Evolutionary conservation across 2,113 vertebrate genomes (phyloP).

Genomic region (Callipepla californica): DNA sequence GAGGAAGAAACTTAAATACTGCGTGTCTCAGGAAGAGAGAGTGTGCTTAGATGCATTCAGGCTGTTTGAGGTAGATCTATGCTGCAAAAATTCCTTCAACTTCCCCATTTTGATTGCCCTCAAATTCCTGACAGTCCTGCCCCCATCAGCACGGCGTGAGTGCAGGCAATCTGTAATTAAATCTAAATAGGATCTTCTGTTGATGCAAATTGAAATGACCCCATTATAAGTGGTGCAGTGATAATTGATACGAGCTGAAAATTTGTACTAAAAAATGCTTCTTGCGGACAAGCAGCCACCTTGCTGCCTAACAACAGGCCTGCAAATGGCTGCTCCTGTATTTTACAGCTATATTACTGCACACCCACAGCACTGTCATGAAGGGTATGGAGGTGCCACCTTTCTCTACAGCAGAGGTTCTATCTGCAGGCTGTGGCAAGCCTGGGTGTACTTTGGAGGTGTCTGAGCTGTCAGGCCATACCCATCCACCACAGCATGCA

Average conservation of each 20-base stretch:
- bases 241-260: not conserved
- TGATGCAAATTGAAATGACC: not conserved
- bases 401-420: not conserved
- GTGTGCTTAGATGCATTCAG: not conserved
- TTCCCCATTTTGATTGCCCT: not conserved
- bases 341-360: not conserved
- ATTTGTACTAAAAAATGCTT: not conserved
- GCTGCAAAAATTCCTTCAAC: not conserved
- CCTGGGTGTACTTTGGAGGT: not conserved
- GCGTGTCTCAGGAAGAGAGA: not conserved
- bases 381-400: not conserved
- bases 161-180: not conserved
- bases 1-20: not conserved
- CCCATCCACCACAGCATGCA: not conserved
- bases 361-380: not conserved
- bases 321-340: not conserved
- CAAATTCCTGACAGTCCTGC: not conserved
- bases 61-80: not conserved
- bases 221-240: not conserved
- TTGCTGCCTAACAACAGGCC: not conserved
- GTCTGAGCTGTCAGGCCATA: not conserved
- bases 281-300: not conserved
- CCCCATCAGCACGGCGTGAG: not conserved
- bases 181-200: conserved; percentile 29
- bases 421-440: not conserved